phyloP scores from a whole-genome alignment of 2,797 vertebrate genomes.

The Adrianichthys oophorus region DNA sequence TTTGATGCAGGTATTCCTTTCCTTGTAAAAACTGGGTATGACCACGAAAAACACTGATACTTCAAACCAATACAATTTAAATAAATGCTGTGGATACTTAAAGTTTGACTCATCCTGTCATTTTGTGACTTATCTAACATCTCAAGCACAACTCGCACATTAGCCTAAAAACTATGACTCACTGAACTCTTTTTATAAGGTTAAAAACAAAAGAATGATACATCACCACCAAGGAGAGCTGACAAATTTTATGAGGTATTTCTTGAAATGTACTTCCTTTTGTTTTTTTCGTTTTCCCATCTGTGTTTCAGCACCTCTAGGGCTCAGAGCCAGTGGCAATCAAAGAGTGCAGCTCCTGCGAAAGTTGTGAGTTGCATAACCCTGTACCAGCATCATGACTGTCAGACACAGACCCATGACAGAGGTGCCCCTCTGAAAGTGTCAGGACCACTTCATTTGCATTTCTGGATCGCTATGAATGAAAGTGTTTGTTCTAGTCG shows the following conservation, averaged over 20 bases:
- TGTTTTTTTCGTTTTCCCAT: slow-evolving; percentile 6
- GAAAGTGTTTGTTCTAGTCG: slow-evolving; percentile 72
- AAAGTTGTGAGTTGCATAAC: slow-evolving; percentile 43
- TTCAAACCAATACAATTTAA: too few species aligned
- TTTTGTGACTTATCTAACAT: too few species aligned
- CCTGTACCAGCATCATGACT: slow-evolving; percentile 44
- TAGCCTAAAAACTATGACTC: too few species aligned
- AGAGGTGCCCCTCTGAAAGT: slow-evolving; percentile 66
- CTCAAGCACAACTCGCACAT: too few species aligned
- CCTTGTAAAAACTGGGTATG: too few species aligned
- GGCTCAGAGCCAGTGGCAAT: slow-evolving; percentile 30
- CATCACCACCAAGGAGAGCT: slow-evolving; percentile 5
- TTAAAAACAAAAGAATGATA: not conserved
- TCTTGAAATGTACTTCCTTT: slow-evolving; percentile 5
- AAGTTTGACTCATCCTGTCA: too few species aligned
- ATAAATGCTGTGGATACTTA: too few species aligned
- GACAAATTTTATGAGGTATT: slow-evolving; percentile 5
- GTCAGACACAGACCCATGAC: slow-evolving; percentile 54
- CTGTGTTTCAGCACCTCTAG: slow-evolving; percentile 14
- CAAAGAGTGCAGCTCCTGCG: slow-evolving; percentile 33
- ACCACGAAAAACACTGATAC: too few species aligned
- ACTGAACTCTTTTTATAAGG: not conserved
- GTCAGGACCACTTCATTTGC: slow-evolving; percentile 67
- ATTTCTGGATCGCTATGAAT: slow-evolving; percentile 77
- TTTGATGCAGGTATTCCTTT: too few species aligned